These are phyloP conservation scores for Epizoanthus illoricatus DNA, from an alignment of 92 coral and sea anemone species.

Conservation along the genomic window DNA sequence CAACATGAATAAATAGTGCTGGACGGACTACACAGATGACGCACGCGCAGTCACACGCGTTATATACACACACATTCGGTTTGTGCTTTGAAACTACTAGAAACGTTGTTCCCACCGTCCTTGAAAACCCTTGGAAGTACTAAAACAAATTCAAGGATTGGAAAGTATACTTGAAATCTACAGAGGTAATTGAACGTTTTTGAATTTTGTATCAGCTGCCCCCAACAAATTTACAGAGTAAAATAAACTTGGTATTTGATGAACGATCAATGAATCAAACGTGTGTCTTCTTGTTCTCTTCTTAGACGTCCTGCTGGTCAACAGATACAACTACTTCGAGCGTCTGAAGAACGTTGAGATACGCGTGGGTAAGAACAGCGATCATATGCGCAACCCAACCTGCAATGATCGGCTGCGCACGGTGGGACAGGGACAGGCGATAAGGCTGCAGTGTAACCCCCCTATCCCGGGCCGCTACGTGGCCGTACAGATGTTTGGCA, in stretches of 20 bases:
- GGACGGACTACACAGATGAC: not conserved
- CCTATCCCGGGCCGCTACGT: slow-evolving; percentile 98
- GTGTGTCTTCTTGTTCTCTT: not conserved
- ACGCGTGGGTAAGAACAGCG: slow-evolving; percentile 67
- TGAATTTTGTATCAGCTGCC: no score
- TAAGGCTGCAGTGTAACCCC: slow-evolving; percentile 92
- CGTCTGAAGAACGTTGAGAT: slow-evolving; percentile 92
- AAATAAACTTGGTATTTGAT: no score
- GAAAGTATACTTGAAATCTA: no score
- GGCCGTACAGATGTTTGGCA: slow-evolving; percentile 94
- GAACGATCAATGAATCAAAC: no score
- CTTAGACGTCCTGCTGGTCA: slow-evolving; percentile 83
- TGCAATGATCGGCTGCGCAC: slow-evolving; percentile 87
- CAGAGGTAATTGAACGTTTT: no score
- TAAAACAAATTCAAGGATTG: no score
- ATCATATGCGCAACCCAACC: slow-evolving; percentile 78
- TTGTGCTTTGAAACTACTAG: no score
- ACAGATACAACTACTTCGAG: slow-evolving; percentile 73
- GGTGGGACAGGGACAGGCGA: slow-evolving; percentile 86
- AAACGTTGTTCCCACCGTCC: no score
- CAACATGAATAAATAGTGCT: not conserved
- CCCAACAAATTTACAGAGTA: no score
- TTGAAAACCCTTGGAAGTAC: no score
- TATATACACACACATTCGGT: not conserved
- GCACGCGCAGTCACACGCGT: not conserved